Percentiles rank a stretch among this genome's conserved stretches.
phyloP scores from a whole-genome alignment of 2,888 invertebrate genomes.

The Anoplius nigerrimus region DNA sequence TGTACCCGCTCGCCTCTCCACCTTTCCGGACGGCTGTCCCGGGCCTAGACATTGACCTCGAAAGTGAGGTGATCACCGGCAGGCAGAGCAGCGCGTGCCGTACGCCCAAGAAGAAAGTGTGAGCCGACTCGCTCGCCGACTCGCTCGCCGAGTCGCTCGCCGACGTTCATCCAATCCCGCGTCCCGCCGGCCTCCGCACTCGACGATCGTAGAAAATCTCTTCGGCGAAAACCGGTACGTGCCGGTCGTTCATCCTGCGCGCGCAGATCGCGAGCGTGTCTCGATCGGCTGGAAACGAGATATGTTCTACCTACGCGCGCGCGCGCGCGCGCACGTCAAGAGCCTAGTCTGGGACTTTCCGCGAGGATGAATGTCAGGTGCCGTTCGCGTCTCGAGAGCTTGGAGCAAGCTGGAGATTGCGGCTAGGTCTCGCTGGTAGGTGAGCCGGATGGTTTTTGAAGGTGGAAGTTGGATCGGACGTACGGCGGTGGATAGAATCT shows the following conservation, averaged over 20 bases:
- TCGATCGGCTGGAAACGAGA: neutral
- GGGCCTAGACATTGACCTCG: conserved; percentile 68
- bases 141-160: neutral
- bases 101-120: conserved; percentile 75
- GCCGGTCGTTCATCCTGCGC: neutral
- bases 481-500: no score
- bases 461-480: no score
- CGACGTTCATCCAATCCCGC: neutral
- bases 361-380: no score
- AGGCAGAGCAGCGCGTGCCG: conserved; percentile 15
- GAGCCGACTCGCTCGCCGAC: conserved; percentile 12
- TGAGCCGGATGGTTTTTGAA: no score
- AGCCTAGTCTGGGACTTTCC: no score
- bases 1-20: neutral
- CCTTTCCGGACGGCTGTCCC: conserved; percentile 6
- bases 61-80: conserved; percentile 61
- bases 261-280: neutral
- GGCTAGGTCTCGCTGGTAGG: no score
- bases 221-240: conserved; percentile 1
- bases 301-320: no score
- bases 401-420: no score
- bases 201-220: conserved; percentile 25
- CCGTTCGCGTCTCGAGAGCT: no score
- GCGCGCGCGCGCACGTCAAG: no score
- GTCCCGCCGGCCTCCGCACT: neutral